phyloP scores from a whole-genome alignment of 2,113 vertebrate species.

The Cebus imitator region DNA sequence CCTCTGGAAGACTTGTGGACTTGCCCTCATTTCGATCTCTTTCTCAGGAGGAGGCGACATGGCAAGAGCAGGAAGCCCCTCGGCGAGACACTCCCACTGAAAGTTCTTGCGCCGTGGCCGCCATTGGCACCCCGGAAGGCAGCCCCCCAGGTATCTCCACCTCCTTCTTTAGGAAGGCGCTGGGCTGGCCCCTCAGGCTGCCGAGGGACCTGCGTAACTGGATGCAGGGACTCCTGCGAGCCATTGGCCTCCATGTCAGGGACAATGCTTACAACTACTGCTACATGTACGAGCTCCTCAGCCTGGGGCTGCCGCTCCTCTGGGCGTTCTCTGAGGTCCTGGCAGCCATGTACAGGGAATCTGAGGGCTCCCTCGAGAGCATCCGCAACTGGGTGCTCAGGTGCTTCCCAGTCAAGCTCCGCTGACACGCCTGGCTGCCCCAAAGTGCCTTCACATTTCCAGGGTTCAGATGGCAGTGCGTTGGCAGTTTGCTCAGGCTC shows the following conservation, averaged over 20 bases:
- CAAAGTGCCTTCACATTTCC: conserved; percentile 78
- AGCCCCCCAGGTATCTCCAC: conserved; percentile 94
- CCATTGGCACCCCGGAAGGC: conserved; percentile 82
- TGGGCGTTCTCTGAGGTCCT: conserved; percentile 91
- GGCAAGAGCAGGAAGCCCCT: conserved; percentile 80
- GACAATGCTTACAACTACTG: conserved; percentile 93
- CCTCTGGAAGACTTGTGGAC: background rate
- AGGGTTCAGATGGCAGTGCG: background rate
- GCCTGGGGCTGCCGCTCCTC: conserved; percentile 93
- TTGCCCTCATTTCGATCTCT: background rate
- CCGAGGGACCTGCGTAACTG: conserved; percentile 87
- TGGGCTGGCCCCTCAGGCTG: conserved; percentile 92
- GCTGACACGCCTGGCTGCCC: conserved; percentile 49
- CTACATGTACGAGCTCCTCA: conserved; percentile 94
- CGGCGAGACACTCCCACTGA: conserved; percentile 72
- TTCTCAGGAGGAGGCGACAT: conserved; percentile 78
- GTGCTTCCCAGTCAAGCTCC: conserved; percentile 81
- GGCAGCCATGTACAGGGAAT: conserved; percentile 90
- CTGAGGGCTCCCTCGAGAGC: conserved; percentile 84
- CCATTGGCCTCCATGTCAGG: conserved; percentile 88
- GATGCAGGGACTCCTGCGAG: conserved; percentile 85
- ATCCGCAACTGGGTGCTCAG: conserved; percentile 88
- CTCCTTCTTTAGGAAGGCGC: conserved; percentile 88
- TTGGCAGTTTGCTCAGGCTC: background rate
- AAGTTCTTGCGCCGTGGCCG: conserved; percentile 73